phyloP scores from a whole-genome alignment of 1,140 invertebrate genomes.

The Apolygus lucorum region DNA sequence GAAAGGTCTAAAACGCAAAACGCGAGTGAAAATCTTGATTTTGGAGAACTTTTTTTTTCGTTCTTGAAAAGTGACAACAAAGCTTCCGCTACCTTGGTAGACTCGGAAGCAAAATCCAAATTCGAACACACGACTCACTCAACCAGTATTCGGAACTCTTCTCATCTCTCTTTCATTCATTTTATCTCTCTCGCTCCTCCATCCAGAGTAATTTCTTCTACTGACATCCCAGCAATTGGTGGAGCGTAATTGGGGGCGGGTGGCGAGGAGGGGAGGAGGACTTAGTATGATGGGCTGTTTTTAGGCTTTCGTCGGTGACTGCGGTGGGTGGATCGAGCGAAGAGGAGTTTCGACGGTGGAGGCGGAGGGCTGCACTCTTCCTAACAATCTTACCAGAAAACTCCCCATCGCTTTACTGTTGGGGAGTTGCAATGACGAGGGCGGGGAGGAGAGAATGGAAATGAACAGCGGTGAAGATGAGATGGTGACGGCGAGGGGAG shows the following conservation, averaged over 20 bases:
- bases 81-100: too few species aligned
- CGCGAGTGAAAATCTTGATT: too few species aligned
- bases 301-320: conserved; percentile 13
- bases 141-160: too few species aligned
- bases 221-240: not conserved
- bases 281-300: not conserved
- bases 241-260: not conserved
- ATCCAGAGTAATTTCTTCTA: not conserved
- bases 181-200: too few species aligned
- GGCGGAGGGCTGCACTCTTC: not conserved
- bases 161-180: too few species aligned
- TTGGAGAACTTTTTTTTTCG: too few species aligned
- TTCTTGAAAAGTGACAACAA: too few species aligned
- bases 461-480: too few species aligned
- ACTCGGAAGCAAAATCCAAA: too few species aligned
- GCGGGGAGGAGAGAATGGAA: too few species aligned
- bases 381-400: not conserved
- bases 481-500: not conserved
- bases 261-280: not conserved
- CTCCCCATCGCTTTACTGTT: not conserved
- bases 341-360: not conserved
- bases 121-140: too few species aligned
- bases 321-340: not conserved
- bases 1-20: too few species aligned
- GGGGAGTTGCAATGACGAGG: not conserved